A percentile compares a stretch with the other conserved stretches of the same genome.
Evolutionary conservation across 1,140 invertebrate species (phyloP).

Genomic region (Drosophila leontia): DNA sequence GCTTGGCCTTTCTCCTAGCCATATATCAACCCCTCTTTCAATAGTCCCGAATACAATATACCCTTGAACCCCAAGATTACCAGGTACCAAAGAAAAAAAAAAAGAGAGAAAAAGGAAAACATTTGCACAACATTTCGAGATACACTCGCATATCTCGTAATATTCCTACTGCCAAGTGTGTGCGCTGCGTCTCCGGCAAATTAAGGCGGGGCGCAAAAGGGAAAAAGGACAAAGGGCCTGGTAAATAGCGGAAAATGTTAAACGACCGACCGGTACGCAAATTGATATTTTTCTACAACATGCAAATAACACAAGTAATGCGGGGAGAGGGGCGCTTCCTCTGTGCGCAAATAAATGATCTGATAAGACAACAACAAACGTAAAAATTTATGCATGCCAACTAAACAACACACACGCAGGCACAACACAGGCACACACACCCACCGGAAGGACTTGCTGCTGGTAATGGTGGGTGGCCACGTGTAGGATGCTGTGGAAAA

Average conservation of each 20-base stretch:
- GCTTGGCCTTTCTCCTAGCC: too few relatives aligned
- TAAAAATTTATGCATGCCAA: slow-evolving; percentile 82
- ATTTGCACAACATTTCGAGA: slow-evolving; percentile 78
- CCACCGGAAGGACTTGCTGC: slow-evolving; percentile 14
- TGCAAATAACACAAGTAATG: slow-evolving; percentile 81
- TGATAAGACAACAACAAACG: slow-evolving; percentile 83
- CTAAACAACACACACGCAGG: slow-evolving; percentile 62
- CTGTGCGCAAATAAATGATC: slow-evolving; percentile 72
- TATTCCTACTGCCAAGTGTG: slow-evolving; percentile 5
- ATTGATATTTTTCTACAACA: slow-evolving; percentile 83
- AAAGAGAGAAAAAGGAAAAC: slow-evolving; percentile 34
- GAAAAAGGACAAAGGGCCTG: slow-evolving; percentile 71
- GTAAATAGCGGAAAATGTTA: slow-evolving; percentile 82
- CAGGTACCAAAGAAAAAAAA: neutral
- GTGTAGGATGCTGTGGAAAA: slow-evolving; percentile 81
- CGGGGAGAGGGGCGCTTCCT: slow-evolving; percentile 9
- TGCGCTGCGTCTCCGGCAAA: slow-evolving; percentile 53
- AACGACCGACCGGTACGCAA: slow-evolving; percentile 74
- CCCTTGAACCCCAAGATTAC: neutral
- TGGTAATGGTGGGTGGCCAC: slow-evolving; percentile 49
- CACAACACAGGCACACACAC: slow-evolving; percentile 10
- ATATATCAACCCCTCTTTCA: neutral
- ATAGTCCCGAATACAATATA: neutral
- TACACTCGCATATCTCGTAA: slow-evolving; percentile 54
- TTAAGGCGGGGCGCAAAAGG: slow-evolving; percentile 54